phyloP scores from a whole-genome alignment of 2,113 vertebrate species.

The Mormyrus iriodes region DNA sequence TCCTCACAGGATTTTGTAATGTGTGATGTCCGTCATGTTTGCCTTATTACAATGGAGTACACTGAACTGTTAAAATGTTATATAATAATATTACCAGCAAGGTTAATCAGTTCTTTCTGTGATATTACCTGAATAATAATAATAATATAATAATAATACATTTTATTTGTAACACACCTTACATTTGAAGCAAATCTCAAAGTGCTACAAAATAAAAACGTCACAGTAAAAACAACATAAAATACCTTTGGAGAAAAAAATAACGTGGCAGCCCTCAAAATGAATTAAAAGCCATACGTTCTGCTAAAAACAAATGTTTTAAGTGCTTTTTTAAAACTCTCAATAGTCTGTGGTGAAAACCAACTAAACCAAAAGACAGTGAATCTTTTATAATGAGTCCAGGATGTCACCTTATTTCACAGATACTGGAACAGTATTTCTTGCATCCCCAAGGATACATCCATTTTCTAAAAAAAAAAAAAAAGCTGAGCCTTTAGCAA shows the following conservation, averaged over 20 bases:
- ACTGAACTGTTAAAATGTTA: neutral
- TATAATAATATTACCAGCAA: neutral
- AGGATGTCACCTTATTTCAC: neutral
- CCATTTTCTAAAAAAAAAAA: neutral
- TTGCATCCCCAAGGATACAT: neutral
- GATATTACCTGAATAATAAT: neutral
- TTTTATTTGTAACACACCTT: no score
- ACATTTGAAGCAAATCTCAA: no score
- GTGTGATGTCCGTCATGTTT: neutral
- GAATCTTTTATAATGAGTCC: neutral
- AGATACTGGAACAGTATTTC: neutral
- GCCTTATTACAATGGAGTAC: neutral
- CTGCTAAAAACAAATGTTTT: no score
- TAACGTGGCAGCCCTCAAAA: no score
- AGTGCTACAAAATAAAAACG: no score
- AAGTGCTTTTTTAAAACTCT: no score
- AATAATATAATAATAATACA: no score
- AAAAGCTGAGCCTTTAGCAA: neutral
- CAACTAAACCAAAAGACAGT: neutral
- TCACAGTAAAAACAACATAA: no score
- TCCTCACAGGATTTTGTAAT: neutral
- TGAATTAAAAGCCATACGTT: no score
- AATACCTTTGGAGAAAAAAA: no score
- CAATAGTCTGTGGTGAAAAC: no score
- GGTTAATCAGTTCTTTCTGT: neutral